Conservation (phyloP, 2,888 invertebrate species). For the Panzeria rudis region DNA sequence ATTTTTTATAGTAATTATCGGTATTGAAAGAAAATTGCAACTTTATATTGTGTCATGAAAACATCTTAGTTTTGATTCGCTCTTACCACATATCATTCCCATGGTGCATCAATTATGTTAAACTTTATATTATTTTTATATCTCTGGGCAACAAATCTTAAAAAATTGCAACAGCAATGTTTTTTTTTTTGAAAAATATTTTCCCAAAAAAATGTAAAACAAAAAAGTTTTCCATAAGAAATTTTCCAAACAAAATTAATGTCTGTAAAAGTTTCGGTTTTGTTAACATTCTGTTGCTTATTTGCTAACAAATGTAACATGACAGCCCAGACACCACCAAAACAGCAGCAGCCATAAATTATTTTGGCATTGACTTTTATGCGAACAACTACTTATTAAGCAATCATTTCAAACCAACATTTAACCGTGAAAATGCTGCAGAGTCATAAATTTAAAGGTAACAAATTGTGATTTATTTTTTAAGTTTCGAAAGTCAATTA, state of each 20-base stretch:
- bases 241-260: background rate
- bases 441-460: constrained; percentile 14
- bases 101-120: too few relatives aligned
- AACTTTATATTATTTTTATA: too few relatives aligned
- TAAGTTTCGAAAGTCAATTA: constrained; percentile 17
- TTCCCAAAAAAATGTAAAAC: too few relatives aligned
- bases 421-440: constrained; percentile 6
- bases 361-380: constrained; percentile 7
- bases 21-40: too few relatives aligned
- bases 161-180: too few relatives aligned
- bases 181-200: too few relatives aligned
- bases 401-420: background rate
- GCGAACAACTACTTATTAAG: background rate
- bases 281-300: constrained; percentile 41
- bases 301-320: constrained; percentile 60
- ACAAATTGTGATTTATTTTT: constrained; percentile 37
- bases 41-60: too few relatives aligned
- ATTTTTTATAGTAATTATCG: too few relatives aligned
- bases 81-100: too few relatives aligned
- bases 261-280: background rate
- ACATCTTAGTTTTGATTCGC: too few relatives aligned
- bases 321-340: constrained; percentile 43
- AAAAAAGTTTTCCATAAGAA: background rate
- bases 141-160: too few relatives aligned
- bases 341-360: constrained; percentile 23